phyloP scores from a whole-genome alignment of 2,888 invertebrate genomes.

The Acheta domesticus region DNA sequence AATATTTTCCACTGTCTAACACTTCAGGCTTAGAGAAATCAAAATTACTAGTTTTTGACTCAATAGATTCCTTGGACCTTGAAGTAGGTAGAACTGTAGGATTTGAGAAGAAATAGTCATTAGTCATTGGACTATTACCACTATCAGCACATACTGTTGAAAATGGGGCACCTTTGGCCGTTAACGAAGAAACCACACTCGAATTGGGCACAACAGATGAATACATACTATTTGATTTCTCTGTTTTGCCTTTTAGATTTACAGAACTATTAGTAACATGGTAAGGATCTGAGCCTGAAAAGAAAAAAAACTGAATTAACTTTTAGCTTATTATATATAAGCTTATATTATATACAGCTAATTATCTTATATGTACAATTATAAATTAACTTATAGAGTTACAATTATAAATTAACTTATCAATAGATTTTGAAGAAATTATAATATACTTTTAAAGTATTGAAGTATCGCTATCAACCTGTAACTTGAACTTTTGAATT shows the following conservation, averaged over 20 bases:
- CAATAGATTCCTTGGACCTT: neutral
- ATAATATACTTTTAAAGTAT: too few species aligned
- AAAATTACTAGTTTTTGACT: neutral
- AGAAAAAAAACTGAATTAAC: neutral
- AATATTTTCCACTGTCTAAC: neutral
- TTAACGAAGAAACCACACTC: neutral
- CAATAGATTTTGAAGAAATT: too few species aligned
- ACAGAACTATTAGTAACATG: neutral
- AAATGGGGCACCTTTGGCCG: neutral
- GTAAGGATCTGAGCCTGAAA: neutral
- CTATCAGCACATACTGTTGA: neutral
- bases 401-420: too few species aligned
- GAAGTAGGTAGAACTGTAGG: constrained; percentile 9
- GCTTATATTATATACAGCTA: too few species aligned
- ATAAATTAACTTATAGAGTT: too few species aligned
- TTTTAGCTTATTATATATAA: too few species aligned
- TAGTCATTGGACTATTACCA: neutral
- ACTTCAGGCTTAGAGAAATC: neutral
- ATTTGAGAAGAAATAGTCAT: neutral
- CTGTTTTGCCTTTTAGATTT: neutral
- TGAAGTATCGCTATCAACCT: too few species aligned
- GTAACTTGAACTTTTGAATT: too few species aligned
- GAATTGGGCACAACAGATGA: too few species aligned
- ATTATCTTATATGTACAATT: too few species aligned
- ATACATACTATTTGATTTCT: neutral